Evolutionary conservation across 2,797 vertebrate genomes (phyloP).

Genomic region (Tolypeutes matacus): DNA sequence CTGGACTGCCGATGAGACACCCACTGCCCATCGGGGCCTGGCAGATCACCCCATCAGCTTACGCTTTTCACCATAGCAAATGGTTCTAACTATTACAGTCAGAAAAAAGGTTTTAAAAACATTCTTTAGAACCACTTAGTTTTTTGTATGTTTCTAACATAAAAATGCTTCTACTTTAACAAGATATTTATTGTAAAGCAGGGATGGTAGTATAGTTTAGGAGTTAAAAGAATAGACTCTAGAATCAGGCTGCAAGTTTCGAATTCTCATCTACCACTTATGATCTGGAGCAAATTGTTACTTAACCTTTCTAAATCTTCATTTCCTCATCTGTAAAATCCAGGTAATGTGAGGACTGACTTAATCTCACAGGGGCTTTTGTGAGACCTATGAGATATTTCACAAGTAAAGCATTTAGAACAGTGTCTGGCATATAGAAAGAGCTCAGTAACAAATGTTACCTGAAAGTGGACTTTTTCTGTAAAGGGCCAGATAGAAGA

Average conservation of each 20-base stretch:
- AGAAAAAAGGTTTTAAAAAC: neutral
- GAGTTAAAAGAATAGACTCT: neutral
- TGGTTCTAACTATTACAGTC: neutral
- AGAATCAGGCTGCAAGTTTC: neutral
- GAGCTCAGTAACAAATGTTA: neutral
- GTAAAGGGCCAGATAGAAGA: conserved; percentile 3
- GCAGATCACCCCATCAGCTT: neutral
- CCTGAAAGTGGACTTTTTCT: neutral
- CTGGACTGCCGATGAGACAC: neutral
- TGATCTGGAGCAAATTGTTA: neutral
- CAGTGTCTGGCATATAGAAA: neutral
- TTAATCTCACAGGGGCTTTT: neutral
- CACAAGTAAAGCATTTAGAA: neutral
- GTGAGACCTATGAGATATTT: neutral
- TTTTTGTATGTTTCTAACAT: neutral
- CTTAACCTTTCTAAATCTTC: neutral
- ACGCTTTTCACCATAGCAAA: neutral
- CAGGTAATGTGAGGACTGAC: neutral
- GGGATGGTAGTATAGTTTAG: neutral
- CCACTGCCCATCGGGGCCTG: too few species aligned
- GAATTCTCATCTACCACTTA: neutral
- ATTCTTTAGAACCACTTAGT: neutral
- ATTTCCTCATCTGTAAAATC: conserved; percentile 37
- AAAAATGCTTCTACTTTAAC: neutral
- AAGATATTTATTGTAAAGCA: neutral